phyloP scores from a whole-genome alignment of 2,888 invertebrate species.

The Lymantria monacha region DNA sequence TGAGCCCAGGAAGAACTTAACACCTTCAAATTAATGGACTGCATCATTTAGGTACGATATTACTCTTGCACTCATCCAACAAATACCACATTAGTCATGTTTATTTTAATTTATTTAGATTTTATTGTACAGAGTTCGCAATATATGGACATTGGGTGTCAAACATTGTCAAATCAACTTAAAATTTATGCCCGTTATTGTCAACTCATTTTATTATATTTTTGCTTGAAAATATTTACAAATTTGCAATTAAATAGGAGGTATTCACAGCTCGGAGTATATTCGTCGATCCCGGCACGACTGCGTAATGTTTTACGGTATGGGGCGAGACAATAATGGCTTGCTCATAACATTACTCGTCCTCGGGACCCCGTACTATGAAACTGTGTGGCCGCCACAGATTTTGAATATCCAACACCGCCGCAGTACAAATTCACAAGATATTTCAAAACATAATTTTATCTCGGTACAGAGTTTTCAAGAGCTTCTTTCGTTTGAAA shows the following conservation, averaged over 20 bases:
- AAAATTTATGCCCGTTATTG: no score
- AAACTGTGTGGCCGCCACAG: slow-evolving; percentile 50
- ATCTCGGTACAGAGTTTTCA: slow-evolving; percentile 56
- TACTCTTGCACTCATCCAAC: slow-evolving; percentile 25
- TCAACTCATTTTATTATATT: no score
- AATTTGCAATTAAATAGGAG: slow-evolving; percentile 19
- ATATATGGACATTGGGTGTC: no score
- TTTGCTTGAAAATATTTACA: no score
- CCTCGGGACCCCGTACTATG: slow-evolving; percentile 68
- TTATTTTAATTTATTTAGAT: slow-evolving; percentile 18
- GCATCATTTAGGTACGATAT: slow-evolving; percentile 35
- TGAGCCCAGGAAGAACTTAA: slow-evolving; percentile 67
- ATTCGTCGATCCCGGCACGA: slow-evolving; percentile 63
- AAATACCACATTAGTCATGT: slow-evolving; percentile 21
- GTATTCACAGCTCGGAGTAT: slow-evolving; percentile 68
- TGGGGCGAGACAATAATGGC: slow-evolving; percentile 82
- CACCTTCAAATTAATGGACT: slow-evolving; percentile 50
- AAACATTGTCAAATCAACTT: no score
- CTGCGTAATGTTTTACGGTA: slow-evolving; percentile 82
- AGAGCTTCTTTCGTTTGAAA: slow-evolving; percentile 55
- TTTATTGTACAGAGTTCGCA: not conserved
- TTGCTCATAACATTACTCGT: slow-evolving; percentile 83
- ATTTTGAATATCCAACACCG: slow-evolving; percentile 43
- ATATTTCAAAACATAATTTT: slow-evolving; percentile 17
- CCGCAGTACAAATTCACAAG: slow-evolving; percentile 28